phyloP scores from a whole-genome alignment of 2,797 vertebrate species.

The Dicrostonyx torquatus region DNA sequence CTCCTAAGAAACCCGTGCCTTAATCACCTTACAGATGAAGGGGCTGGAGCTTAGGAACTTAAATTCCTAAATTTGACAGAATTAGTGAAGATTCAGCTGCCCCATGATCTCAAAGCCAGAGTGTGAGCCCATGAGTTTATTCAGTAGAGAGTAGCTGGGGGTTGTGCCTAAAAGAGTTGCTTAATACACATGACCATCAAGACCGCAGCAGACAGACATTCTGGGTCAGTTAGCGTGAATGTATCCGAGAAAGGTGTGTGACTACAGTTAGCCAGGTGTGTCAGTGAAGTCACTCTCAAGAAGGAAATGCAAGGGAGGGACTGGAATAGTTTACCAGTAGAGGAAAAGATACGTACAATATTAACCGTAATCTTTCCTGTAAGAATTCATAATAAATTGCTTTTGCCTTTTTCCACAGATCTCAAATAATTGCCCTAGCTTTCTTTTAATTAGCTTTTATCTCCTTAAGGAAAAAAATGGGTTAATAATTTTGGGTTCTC shows the following conservation, averaged over 20 bases:
- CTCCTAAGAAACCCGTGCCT: background rate
- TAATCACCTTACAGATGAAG: background rate
- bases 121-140: background rate
- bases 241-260: too few species aligned
- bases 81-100: background rate
- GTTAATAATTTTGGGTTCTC: conserved; percentile 65
- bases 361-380: conserved; percentile 53
- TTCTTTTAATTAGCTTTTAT: conserved; percentile 68
- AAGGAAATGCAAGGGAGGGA: background rate
- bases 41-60: background rate
- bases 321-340: background rate
- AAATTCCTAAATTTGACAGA: conserved; percentile 17
- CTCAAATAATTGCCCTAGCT: conserved; percentile 63
- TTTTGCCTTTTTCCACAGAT: conserved; percentile 60
- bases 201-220: background rate
- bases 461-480: conserved; percentile 57
- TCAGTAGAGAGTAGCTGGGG: background rate
- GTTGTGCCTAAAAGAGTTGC: background rate
- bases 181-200: background rate
- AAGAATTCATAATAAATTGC: conserved; percentile 65
- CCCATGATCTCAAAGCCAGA: background rate
- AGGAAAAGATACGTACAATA: conserved; percentile 2
- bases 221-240: background rate
- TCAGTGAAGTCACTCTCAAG: background rate
- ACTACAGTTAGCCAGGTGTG: background rate